Evolutionary conservation across 2,113 vertebrate species (phyloP).

Genomic region (Vombatus ursinus): DNA sequence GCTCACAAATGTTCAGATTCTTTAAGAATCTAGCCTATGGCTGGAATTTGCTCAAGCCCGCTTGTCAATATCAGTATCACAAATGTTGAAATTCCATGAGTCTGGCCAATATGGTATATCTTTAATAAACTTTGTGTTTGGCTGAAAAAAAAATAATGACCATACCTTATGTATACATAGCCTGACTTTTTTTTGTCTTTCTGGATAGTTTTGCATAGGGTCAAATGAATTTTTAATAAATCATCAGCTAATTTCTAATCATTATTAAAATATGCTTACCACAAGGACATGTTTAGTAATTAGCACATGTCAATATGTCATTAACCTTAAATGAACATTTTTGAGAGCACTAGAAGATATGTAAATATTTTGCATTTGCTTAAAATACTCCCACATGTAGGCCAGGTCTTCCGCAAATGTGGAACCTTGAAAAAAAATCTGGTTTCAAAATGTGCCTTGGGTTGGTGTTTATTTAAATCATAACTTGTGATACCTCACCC

Average conservation of each 20-base stretch:
- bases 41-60: no score
- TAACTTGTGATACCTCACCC: background rate
- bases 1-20: no score
- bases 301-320: background rate
- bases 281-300: no score
- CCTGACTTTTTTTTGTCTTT: background rate
- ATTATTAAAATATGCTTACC: no score
- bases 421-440: no score
- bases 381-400: background rate
- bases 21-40: no score
- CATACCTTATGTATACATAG: background rate
- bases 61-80: no score
- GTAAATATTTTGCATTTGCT: background rate
- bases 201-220: background rate
- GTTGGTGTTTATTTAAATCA: background rate
- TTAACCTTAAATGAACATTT: background rate
- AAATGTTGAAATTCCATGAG: no score
- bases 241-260: background rate
- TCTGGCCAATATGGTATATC: no score
- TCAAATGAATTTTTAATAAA: background rate
- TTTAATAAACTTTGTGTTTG: no score
- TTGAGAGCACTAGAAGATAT: background rate
- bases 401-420: no score
- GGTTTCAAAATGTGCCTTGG: no score
- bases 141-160: background rate